phyloP scores from a whole-genome alignment of 2,888 invertebrate genomes.

The Cheiracanthium punctorium region DNA sequence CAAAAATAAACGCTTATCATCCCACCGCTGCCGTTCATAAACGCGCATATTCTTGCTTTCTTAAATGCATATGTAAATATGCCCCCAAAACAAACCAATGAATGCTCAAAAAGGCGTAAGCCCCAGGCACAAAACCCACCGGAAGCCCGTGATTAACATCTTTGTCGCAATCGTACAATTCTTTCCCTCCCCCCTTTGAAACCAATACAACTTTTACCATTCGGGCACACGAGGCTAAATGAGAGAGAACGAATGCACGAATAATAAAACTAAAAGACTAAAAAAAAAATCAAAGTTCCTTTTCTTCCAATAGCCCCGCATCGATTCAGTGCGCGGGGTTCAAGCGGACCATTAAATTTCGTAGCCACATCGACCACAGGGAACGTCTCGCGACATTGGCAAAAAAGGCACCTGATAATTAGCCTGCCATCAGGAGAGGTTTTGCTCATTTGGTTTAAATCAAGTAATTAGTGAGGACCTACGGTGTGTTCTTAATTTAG shows the following conservation, averaged over 20 bases:
- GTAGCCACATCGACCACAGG: constrained; percentile 62
- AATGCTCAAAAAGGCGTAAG: too few species aligned
- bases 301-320: constrained; percentile 40
- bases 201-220: neutral
- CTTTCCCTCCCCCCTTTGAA: neutral
- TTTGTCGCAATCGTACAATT: neutral
- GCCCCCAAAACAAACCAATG: too few species aligned
- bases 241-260: too few species aligned
- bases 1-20: too few species aligned
- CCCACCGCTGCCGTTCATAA: too few species aligned
- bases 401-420: constrained; percentile 57
- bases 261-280: constrained; percentile 13
- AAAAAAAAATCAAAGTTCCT: constrained; percentile 22
- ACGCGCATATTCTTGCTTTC: too few species aligned
- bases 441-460: constrained; percentile 69
- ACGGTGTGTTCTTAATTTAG: constrained; percentile 60
- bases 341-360: constrained; percentile 65
- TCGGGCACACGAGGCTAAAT: neutral
- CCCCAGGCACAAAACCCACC: too few species aligned
- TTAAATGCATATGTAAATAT: too few species aligned
- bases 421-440: constrained; percentile 45
- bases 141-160: neutral
- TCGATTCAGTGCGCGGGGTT: constrained; percentile 42
- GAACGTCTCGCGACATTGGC: constrained; percentile 36
- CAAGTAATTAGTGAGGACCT: constrained; percentile 56